Evolutionary conservation across 2,888 invertebrate genomes (phyloP).

Genomic region (Melanophora roralis): DNA sequence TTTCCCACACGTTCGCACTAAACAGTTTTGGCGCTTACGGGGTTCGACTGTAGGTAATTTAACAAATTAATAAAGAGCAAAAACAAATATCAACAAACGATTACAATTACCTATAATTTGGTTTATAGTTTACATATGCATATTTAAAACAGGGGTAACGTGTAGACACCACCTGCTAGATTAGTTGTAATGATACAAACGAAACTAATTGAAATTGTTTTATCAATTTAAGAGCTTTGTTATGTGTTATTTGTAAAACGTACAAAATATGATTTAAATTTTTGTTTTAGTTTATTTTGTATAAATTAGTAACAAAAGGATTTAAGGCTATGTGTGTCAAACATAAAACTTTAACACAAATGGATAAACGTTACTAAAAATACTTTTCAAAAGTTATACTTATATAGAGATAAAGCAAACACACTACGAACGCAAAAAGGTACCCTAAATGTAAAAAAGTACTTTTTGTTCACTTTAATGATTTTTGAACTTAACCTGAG

Average conservation of each 20-base stretch:
- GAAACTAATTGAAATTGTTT: constrained; percentile 22
- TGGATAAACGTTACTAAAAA: too few relatives aligned
- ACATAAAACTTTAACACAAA: too few relatives aligned
- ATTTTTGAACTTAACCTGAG: too few relatives aligned
- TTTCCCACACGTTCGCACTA: too few relatives aligned
- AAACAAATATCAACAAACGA: neutral
- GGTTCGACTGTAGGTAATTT: neutral
- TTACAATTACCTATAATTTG: neutral
- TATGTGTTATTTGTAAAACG: neutral
- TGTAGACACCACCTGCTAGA: neutral
- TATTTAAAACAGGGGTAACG: neutral
- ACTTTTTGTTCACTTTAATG: too few relatives aligned
- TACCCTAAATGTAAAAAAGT: too few relatives aligned
- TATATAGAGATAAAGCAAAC: too few relatives aligned
- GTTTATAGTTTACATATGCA: neutral
- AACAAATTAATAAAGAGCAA: neutral
- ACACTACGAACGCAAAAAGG: too few relatives aligned
- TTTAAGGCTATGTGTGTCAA: too few relatives aligned
- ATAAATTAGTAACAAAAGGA: too few relatives aligned
- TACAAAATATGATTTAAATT: neutral
- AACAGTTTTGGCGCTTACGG: too few relatives aligned
- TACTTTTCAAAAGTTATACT: too few relatives aligned
- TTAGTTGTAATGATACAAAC: constrained; percentile 15
- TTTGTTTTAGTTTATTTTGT: neutral
- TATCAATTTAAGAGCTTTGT: neutral